Percentiles rank a stretch among this genome's conserved stretches.
These are phyloP conservation scores for Troides oblongomaculatus DNA, from an alignment of 2,888 invertebrate genomes.

Conservation along the genomic window DNA sequence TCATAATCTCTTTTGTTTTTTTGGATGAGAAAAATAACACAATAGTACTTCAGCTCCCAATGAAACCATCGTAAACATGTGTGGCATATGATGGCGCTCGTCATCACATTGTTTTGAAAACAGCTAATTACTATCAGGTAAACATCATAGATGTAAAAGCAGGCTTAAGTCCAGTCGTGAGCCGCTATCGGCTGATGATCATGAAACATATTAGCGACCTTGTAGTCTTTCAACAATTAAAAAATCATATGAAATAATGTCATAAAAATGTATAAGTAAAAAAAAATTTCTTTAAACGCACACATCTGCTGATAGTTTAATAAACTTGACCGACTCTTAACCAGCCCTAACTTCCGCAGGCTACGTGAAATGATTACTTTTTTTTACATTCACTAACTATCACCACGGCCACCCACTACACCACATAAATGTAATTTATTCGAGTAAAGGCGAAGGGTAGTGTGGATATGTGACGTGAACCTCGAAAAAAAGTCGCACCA, in stretches of 20 bases:
- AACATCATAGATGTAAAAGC: no score
- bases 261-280: conserved; percentile 13
- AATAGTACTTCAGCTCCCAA: no score
- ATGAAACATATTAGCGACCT: no score
- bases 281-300: conserved; percentile 14
- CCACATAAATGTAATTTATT: conserved; percentile 75
- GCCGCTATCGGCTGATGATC: no score
- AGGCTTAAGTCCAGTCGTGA: no score
- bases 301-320: conserved; percentile 59
- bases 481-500: conserved; percentile 68
- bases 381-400: conserved; percentile 54
- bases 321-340: conserved; percentile 51
- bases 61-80: no score
- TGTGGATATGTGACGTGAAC: conserved; percentile 70
- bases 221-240: neutral
- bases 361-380: conserved; percentile 55
- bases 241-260: neutral
- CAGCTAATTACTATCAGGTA: no score
- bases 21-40: no score
- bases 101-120: no score
- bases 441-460: conserved; percentile 63
- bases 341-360: conserved; percentile 70
- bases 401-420: conserved; percentile 71
- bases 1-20: no score
- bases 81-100: no score